phyloP scores from a whole-genome alignment of 2,888 invertebrate genomes.

The Stenurella melanura region DNA sequence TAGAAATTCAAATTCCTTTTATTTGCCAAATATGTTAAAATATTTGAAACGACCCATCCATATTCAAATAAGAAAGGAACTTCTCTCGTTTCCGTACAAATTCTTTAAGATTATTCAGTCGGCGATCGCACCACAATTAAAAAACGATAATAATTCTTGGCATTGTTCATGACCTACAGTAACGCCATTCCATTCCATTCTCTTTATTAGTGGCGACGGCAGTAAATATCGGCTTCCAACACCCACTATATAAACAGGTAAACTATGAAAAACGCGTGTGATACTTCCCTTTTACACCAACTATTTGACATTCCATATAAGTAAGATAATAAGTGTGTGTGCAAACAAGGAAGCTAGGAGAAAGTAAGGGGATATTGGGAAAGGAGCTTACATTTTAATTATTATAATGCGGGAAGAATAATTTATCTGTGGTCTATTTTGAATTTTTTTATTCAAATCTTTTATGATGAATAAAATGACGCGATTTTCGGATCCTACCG shows the following conservation, averaged over 20 bases:
- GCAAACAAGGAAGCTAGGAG: constrained; percentile 22
- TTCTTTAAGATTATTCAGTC: not conserved
- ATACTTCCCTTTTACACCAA: constrained; percentile 28
- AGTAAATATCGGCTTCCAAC: constrained; percentile 37
- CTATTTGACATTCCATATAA: constrained; percentile 42
- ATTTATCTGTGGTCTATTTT: too few relatives aligned
- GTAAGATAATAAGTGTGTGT: constrained; percentile 12
- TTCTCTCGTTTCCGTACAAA: not conserved
- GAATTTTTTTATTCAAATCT: too few relatives aligned
- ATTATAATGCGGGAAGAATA: not conserved
- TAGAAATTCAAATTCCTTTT: not conserved
- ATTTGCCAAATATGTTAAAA: not conserved
- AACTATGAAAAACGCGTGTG: constrained; percentile 24
- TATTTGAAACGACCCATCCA: not conserved
- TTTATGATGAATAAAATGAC: too few relatives aligned
- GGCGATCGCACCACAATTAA: not conserved
- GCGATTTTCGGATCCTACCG: too few relatives aligned
- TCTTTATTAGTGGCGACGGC: constrained; percentile 21
- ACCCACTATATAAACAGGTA: constrained; percentile 27
- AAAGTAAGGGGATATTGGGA: constrained; percentile 17
- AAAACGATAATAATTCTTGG: constrained; percentile 18
- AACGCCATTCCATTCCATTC: constrained; percentile 24
- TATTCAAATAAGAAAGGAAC: not conserved
- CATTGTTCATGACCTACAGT: constrained; percentile 39
- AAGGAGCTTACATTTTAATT: constrained; percentile 5